Conservation (phyloP, 2,797 vertebrate species). For the Champsocephalus gunnari region DNA sequence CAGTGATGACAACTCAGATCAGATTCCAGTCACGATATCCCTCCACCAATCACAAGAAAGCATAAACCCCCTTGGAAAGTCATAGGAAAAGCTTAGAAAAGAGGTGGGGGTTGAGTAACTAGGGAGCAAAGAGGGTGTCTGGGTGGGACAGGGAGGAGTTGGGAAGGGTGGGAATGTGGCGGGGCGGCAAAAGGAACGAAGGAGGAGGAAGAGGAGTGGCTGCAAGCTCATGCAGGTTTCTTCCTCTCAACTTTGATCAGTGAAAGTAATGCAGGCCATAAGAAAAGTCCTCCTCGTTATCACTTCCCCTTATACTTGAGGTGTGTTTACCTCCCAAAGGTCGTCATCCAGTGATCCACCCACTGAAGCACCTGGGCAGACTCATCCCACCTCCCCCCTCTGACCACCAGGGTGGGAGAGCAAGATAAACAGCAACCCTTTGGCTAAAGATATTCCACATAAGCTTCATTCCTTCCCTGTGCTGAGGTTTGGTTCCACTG, state of each 20-base stretch:
- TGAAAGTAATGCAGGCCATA: conserved; percentile 59
- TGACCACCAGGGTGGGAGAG: conserved; percentile 41
- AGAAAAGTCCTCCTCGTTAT: conserved; percentile 41
- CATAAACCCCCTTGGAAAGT: background rate
- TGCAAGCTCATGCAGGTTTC: conserved; percentile 25
- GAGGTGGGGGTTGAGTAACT: background rate
- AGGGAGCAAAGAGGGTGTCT: conserved; percentile 23
- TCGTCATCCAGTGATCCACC: conserved; percentile 36
- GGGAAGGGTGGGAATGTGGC: conserved; percentile 59
- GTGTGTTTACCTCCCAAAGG: conserved; percentile 52
- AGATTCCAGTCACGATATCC: conserved; percentile 20
- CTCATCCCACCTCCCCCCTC: conserved; percentile 8
- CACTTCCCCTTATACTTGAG: conserved; percentile 36
- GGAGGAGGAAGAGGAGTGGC: conserved; percentile 39
- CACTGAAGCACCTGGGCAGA: conserved; percentile 54
- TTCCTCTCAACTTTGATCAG: conserved; percentile 38
- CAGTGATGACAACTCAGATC: conserved; percentile 8
- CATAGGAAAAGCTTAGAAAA: background rate
- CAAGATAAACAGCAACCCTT: conserved; percentile 19
- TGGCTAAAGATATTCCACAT: conserved; percentile 50
- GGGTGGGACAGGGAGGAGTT: conserved; percentile 35
- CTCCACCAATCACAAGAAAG: conserved; percentile 34
- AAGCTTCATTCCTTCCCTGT: conserved; percentile 50
- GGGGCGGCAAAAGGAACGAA: conserved; percentile 16
- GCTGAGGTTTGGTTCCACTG: conserved; percentile 25